phyloP scores from a whole-genome alignment of 2,113 vertebrate genomes.

The Ploceus nigricollis region DNA sequence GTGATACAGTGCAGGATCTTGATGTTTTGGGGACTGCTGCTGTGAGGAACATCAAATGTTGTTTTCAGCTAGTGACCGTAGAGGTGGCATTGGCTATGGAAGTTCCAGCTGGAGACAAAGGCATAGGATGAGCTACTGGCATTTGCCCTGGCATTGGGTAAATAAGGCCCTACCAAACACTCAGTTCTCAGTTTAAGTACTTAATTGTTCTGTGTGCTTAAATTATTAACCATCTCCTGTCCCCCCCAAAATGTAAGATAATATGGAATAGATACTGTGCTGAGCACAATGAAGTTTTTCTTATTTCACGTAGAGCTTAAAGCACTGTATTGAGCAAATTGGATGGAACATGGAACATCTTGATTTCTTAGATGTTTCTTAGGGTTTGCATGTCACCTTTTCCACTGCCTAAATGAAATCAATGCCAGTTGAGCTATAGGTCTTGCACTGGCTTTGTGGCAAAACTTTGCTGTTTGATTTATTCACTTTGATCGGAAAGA shows the following conservation, averaged over 20 bases:
- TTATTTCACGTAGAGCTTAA: background rate
- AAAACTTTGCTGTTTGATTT: background rate
- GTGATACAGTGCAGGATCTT: background rate
- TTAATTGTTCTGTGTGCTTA: background rate
- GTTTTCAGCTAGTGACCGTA: background rate
- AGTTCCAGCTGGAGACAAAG: background rate
- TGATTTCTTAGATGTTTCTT: background rate
- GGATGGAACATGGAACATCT: background rate
- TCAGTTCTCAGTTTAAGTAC: background rate
- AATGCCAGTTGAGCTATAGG: background rate
- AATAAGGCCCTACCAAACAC: background rate
- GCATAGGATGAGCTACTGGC: background rate
- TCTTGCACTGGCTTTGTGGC: background rate
- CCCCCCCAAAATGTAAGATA: background rate
- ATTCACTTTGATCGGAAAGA: background rate
- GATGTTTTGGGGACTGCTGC: background rate
- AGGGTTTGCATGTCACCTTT: background rate
- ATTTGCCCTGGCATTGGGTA: background rate
- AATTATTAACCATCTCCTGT: no score
- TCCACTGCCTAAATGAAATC: background rate
- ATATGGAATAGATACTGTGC: background rate
- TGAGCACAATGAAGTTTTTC: background rate
- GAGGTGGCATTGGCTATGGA: accelerated
- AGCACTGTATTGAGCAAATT: background rate
- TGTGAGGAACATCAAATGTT: background rate